Percentiles rank a stretch among this genome's conserved stretches.
Conservation (phyloP, 2,113 vertebrate species). For the Erpornis zantholeuca region DNA sequence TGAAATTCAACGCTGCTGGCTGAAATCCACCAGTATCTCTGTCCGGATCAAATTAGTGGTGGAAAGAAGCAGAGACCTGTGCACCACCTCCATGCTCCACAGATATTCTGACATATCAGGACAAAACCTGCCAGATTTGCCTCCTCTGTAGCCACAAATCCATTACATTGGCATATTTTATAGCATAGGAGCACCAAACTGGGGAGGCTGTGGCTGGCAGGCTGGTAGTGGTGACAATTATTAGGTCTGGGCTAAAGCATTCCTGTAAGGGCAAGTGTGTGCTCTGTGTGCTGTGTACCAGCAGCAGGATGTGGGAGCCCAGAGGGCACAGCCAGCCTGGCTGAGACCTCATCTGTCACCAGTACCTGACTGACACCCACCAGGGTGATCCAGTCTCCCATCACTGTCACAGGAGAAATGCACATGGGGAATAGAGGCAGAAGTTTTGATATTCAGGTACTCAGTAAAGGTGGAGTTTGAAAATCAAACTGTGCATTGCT, state of each 20-base stretch:
- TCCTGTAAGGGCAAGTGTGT: fast-evolving
- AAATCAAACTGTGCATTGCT: background rate
- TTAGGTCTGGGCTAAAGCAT: background rate
- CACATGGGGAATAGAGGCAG: background rate
- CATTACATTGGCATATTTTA: background rate
- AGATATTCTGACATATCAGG: background rate
- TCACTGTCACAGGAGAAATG: background rate
- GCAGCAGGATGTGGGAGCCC: background rate
- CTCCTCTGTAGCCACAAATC: background rate
- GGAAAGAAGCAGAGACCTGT: background rate
- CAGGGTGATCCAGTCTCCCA: background rate
- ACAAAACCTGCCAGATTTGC: background rate
- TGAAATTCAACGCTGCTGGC: background rate
- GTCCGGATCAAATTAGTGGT: background rate
- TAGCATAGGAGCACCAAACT: fast-evolving
- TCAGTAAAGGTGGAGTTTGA: background rate
- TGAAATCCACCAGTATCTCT: background rate
- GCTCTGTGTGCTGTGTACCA: background rate
- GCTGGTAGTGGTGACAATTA: background rate
- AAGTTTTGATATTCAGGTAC: background rate
- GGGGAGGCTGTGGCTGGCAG: background rate
- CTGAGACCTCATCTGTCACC: background rate
- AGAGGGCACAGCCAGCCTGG: background rate
- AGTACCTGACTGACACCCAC: fast-evolving
- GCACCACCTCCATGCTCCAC: fast-evolving